These are phyloP conservation scores for Hypotaenidia okinawae DNA, from an alignment of 2,797 vertebrate species.

Conservation along the genomic window DNA sequence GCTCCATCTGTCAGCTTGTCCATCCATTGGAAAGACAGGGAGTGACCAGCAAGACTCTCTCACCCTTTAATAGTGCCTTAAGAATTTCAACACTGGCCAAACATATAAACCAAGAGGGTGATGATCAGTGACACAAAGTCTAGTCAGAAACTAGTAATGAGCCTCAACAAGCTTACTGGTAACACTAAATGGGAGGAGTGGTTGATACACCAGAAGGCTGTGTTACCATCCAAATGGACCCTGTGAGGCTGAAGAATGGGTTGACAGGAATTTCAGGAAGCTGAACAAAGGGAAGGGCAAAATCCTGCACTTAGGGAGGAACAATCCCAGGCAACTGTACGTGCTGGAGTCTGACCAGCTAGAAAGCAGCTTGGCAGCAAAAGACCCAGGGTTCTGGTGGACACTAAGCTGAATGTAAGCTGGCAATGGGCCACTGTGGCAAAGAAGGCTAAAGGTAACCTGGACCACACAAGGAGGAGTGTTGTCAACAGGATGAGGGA, in stretches of 20 bases:
- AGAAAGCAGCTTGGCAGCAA: neutral
- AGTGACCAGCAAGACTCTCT: neutral
- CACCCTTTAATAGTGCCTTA: neutral
- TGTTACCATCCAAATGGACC: neutral
- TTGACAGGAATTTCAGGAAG: neutral
- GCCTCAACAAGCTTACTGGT: neutral
- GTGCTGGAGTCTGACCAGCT: neutral
- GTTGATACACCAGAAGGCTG: neutral
- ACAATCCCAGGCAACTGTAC: neutral
- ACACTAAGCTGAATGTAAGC: neutral
- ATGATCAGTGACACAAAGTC: neutral
- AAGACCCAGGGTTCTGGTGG: neutral
- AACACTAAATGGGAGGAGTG: neutral
- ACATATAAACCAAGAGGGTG: neutral
- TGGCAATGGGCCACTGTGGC: neutral
- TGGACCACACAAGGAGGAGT: neutral
- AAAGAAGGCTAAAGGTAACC: neutral
- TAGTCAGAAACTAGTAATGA: neutral
- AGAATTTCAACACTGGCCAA: neutral
- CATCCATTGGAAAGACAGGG: neutral
- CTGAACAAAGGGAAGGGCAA: neutral
- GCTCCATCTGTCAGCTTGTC: neutral
- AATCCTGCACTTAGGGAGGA: neutral
- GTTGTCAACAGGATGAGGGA: neutral
- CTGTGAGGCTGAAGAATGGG: neutral